Percentiles rank a stretch among this genome's conserved stretches.
Evolutionary conservation across 2,888 invertebrate species (phyloP).

Genomic region (Heterodera filipjevi): DNA sequence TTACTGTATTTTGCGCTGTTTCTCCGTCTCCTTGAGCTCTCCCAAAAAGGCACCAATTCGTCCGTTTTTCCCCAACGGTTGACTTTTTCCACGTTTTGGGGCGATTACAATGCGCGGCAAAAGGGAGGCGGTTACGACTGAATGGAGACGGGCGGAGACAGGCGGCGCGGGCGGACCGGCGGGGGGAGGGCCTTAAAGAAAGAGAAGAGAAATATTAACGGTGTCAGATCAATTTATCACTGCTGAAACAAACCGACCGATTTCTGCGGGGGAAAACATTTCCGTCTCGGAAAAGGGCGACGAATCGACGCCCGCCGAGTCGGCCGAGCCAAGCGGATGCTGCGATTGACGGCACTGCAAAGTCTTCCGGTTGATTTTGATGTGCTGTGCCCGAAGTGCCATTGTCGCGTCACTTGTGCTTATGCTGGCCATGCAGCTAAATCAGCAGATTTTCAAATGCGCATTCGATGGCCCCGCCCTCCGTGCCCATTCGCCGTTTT

Average conservation of each 20-base stretch:
- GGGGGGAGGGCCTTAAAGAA: background rate
- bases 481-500: constrained; percentile 40
- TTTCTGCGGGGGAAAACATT: background rate
- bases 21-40: background rate
- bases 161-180: background rate
- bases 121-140: background rate
- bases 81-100: background rate
- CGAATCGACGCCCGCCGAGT: background rate
- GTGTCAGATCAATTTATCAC: background rate
- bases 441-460: background rate
- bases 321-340: background rate
- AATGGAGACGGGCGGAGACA: background rate
- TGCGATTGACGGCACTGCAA: constrained; percentile 39
- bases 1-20: background rate
- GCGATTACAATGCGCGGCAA: background rate
- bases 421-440: background rate
- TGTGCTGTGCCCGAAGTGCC: constrained; percentile 41
- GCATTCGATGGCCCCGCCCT: background rate
- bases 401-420: constrained; percentile 31
- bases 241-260: background rate
- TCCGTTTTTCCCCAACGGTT: background rate
- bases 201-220: background rate
- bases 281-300: background rate
- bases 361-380: constrained; percentile 40
- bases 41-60: background rate